Percentiles rank a stretch among this genome's conserved stretches.
Conservation (phyloP, 2,113 vertebrate genomes). For the Aramus guarauna region DNA sequence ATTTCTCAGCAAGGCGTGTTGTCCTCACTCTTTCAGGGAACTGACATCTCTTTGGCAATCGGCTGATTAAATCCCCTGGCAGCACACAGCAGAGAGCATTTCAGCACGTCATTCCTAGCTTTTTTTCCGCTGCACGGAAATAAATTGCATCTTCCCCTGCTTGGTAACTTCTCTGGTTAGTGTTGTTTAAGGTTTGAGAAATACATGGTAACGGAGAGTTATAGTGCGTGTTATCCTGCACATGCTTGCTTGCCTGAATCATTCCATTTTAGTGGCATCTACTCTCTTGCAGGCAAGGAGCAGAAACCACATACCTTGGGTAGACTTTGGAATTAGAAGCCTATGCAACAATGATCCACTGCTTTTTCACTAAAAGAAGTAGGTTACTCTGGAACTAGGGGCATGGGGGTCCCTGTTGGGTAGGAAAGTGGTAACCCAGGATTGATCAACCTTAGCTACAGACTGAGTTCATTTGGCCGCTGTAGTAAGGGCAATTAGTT, state of each 20-base stretch:
- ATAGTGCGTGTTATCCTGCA: background rate
- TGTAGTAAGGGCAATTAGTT: background rate
- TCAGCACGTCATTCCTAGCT: background rate
- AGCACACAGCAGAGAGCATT: slow-evolving; percentile 23
- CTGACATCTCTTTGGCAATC: slow-evolving; percentile 55
- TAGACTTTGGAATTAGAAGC: background rate
- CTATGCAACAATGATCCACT: accelerated
- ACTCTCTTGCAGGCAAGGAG: background rate
- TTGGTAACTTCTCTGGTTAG: background rate
- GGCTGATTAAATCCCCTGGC: slow-evolving; percentile 53
- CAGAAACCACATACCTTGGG: background rate
- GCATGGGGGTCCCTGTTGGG: background rate
- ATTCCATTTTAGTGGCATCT: background rate
- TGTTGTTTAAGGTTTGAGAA: background rate
- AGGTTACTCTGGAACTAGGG: background rate
- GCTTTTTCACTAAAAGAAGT: background rate
- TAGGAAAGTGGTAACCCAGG: background rate
- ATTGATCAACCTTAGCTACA: background rate
- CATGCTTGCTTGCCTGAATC: background rate
- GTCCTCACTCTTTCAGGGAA: slow-evolving; percentile 49
- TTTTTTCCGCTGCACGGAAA: background rate
- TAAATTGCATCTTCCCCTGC: background rate
- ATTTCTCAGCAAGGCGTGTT: slow-evolving; percentile 25
- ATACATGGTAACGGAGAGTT: background rate
- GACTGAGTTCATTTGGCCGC: background rate